Evolutionary conservation across 2,113 vertebrate species (phyloP), one percentile per base, ranked within the genome.

Genomic region (Chloropsis hardwickii): DNA sequence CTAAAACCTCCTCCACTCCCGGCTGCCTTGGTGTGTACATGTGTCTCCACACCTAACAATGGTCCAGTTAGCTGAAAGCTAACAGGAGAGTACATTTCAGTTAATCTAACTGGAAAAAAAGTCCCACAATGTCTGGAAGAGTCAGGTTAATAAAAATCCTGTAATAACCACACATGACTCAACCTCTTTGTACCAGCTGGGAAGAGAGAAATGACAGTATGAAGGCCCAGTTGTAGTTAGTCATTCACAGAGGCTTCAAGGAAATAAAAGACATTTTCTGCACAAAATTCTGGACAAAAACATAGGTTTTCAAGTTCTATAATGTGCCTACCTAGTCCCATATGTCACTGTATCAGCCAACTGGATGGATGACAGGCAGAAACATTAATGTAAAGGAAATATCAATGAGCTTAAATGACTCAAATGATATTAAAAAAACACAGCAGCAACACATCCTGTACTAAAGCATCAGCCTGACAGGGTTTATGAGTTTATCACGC

Each of bases 341-440:
- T 35, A 53, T 20, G 37, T 12, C 40, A 33, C 18, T 65, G 4
- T 53, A 42, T 64, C 65, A 78, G 37, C 60, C 45, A 83, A 17
- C 29, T 45, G 40, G n/a, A 56, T 29, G 40, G 64, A 51, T 45
- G 39, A 83, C 31, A 90, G 47, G 81, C 39, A 93, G 72, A 78
- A 94, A 48, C 28, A 39, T 79, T 88, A 94, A 73, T 10, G 33
- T 64, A 93, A 95, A 95, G 79, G 61, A 90, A 95, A 50, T 45
- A 92, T 69, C 54, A 93, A 40, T 81, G 12, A 88, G 65, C 28
- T n/a, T 33, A 42, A 81, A 88, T 92, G 62, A 95, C 51, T 88
- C 91, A 89, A 84, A 82, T 86, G 61, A 40, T 87, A 87, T 87
- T 86, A 86, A 89, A 82, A 82, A 66, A 80, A 20, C 48, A 35